Evolutionary conservation across 2,113 vertebrate species (phyloP), one percentile per base, ranked within the genome.

Genomic region (Steatornis caripensis): DNA sequence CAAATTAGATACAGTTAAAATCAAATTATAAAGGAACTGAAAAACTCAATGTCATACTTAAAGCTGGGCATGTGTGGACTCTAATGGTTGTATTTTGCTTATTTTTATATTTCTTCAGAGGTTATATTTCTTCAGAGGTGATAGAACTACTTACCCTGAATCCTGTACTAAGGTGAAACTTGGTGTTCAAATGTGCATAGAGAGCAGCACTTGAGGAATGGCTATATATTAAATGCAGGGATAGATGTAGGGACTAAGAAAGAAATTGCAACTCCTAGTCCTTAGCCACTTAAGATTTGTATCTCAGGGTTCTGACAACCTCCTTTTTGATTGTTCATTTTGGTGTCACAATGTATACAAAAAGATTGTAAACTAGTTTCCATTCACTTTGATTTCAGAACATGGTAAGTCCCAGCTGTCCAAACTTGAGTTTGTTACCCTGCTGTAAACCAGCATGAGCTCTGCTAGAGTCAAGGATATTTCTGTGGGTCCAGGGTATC

Each of bases 1-100:
- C 12, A 81, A 54, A 19, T 72, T 70, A 70, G 48, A 58, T 83
- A 66, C 48, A 53, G 36, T 51, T 74, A 70, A 91, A 95, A 94
- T 62, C 37, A 66, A 89, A 58, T 84, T 65, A 58, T 8, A 66
- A 65, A 87, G 61, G 48, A 90, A 58, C 68, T 61, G 1, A 66
- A 83, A 88, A 81, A 23, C 37, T 86, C 30, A 18, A 1, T 70
- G 32, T n/a, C 27, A 9, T 60, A 81, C 15, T 55, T 84, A 19
- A 79, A 66, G 26, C 22, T 79, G 27, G 39, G 24, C n/a, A 32
- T 37, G 12, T 60, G 21, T 61, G 32, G 54, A n/a, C 26, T 48
- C 23, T 3, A 43, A n/a, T 61, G 24, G 43, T 24, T 72, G 37
- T 24, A 29, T 85, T 79, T 93, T 85, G 49, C 29, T 87, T 82